phyloP scores from a whole-genome alignment of 2,113 vertebrate species.

The Ramphastos sulfuratus region DNA sequence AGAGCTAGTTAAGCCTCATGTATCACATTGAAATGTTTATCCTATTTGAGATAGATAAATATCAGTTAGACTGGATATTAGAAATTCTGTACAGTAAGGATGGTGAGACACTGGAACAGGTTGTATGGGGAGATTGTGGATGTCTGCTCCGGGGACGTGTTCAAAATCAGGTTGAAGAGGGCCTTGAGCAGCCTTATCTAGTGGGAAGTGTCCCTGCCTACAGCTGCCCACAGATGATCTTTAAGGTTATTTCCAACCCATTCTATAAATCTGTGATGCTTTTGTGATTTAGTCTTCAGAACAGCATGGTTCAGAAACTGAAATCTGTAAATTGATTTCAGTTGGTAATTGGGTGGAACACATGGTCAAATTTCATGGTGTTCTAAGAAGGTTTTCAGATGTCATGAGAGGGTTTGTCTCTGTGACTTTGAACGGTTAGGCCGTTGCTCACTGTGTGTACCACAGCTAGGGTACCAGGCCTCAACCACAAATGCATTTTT shows the following conservation, averaged over 20 bases:
- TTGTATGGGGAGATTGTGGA: too few species aligned
- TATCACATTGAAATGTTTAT: not conserved
- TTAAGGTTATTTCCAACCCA: too few species aligned
- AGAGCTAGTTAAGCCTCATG: fast-evolving
- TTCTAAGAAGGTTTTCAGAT: not conserved
- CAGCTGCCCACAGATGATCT: too few species aligned
- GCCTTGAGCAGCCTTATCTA: too few species aligned
- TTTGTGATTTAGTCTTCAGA: not conserved
- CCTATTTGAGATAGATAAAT: not conserved
- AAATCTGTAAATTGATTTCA: not conserved
- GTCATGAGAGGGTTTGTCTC: not conserved
- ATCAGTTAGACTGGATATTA: not conserved
- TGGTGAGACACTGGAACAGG: too few species aligned
- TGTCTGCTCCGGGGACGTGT: too few species aligned
- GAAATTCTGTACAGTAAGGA: too few species aligned
- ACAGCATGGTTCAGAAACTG: not conserved
- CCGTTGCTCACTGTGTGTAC: not conserved
- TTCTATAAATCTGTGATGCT: too few species aligned
- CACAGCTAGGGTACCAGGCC: not conserved
- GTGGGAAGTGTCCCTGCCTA: too few species aligned
- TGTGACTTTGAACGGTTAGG: not conserved
- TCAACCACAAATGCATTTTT: not conserved
- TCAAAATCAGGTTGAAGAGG: too few species aligned
- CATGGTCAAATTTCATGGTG: not conserved
- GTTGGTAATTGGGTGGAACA: not conserved